A percentile compares a stretch with the other conserved stretches of the same genome.
phyloP scores from a whole-genome alignment of 2,113 vertebrate species.

The Heterotilapia buettikoferi region DNA sequence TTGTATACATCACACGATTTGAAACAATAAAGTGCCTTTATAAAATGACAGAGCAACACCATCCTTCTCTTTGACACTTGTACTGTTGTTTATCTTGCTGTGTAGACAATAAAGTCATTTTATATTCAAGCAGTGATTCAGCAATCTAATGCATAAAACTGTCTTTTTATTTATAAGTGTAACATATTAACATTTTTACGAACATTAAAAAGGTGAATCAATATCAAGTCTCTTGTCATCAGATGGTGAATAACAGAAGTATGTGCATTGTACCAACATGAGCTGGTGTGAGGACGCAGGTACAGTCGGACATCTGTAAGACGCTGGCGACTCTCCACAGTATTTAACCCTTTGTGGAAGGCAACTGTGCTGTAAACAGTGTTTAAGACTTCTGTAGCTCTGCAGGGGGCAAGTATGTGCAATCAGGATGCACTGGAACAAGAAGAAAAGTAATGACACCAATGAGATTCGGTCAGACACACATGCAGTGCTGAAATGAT shows the following conservation, averaged over 20 bases:
- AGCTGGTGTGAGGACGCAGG: neutral
- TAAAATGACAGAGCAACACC: neutral
- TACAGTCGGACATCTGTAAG: neutral
- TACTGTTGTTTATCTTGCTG: neutral
- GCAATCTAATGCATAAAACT: neutral
- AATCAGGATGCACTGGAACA: neutral
- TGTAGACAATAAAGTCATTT: neutral
- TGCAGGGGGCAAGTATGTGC: neutral
- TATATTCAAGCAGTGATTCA: neutral
- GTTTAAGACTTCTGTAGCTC: neutral
- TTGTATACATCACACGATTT: neutral
- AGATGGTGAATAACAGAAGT: neutral
- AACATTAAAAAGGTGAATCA: neutral
- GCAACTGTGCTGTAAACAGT: neutral
- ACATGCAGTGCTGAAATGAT: neutral
- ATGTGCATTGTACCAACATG: no score
- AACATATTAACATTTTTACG: neutral
- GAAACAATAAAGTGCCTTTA: neutral
- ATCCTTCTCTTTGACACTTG: neutral
- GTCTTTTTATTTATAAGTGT: neutral
- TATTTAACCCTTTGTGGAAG: neutral
- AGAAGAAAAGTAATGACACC: neutral
- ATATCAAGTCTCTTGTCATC: neutral
- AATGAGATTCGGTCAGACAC: neutral
- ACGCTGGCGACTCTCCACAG: neutral